Conservation (phyloP, 2,888 invertebrate genomes). For the Drosophila nr. medialis region DNA sequence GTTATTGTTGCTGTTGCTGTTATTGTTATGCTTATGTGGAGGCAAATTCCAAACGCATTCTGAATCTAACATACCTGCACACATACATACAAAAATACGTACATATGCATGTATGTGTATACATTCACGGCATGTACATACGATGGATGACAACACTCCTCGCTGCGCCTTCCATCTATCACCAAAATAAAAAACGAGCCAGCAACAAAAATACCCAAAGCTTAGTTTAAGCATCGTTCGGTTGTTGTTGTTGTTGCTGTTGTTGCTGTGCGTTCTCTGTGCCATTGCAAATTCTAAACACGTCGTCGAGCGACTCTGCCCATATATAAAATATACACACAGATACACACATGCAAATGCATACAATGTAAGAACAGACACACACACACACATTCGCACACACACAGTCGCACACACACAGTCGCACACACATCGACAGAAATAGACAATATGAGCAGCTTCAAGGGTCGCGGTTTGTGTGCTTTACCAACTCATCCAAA, state of each 20-base stretch:
- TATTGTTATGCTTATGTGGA: conserved; percentile 22
- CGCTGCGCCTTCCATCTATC: conserved; percentile 21
- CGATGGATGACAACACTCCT: conserved; percentile 63
- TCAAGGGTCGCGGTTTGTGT: conserved; percentile 22
- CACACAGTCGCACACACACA: not conserved
- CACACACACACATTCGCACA: not conserved
- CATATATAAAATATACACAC: conserved; percentile 43
- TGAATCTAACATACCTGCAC: conserved; percentile 39
- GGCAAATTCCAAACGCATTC: conserved; percentile 75
- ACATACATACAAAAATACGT: not conserved
- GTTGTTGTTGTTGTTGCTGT: conserved; percentile 16
- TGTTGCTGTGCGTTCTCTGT: conserved; percentile 30
- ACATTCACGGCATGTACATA: conserved; percentile 68
- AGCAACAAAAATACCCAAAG: conserved; percentile 1
- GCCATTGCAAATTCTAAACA: conserved; percentile 76
- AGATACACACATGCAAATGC: conserved; percentile 3
- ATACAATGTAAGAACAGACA: conserved; percentile 2
- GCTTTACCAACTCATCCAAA: conserved; percentile 2
- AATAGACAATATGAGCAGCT: conserved; percentile 13
- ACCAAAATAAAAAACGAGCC: conserved; percentile 1
- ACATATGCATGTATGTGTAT: conserved; percentile 37
- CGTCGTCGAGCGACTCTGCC: conserved; percentile 65
- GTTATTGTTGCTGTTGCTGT: conserved; percentile 32
- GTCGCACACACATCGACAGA: not conserved
- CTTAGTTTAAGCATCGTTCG: conserved; percentile 1